phyloP scores from a whole-genome alignment of 2,888 invertebrate genomes.

The Leptinotarsa peninsularis region DNA sequence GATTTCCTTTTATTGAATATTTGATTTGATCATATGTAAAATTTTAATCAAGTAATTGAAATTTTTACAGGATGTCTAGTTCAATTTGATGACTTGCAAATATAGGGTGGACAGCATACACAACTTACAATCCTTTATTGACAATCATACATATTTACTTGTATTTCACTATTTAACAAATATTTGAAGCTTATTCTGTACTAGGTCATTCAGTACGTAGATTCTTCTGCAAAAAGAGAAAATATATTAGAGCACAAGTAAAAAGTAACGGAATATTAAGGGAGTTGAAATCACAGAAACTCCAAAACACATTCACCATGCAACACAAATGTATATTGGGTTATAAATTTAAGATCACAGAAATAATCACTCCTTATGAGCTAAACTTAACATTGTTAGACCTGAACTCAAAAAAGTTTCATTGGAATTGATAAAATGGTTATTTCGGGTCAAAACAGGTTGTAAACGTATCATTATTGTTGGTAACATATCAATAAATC shows the following conservation, averaged over 20 bases:
- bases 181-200: constrained; percentile 41
- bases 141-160: constrained; percentile 28
- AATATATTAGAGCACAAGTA: constrained; percentile 22
- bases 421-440: neutral
- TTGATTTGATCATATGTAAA: too few relatives aligned
- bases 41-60: too few relatives aligned
- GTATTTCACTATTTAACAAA: constrained; percentile 30
- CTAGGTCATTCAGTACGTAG: constrained; percentile 41
- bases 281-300: too few relatives aligned
- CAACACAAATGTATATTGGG: neutral
- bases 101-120: neutral
- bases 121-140: constrained; percentile 25
- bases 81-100: too few relatives aligned
- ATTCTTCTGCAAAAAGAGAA: constrained; percentile 50
- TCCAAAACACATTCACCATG: neutral
- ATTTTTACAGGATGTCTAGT: too few relatives aligned
- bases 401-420: neutral
- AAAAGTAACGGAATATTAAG: neutral
- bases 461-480: too few relatives aligned
- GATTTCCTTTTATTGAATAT: too few relatives aligned
- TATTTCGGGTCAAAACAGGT: neutral
- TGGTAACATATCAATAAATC: neutral
- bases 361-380: too few relatives aligned
- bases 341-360: too few relatives aligned
- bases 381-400: neutral